Conservation (phyloP, 2,113 vertebrate species). For the Argyrosomus japonicus region DNA sequence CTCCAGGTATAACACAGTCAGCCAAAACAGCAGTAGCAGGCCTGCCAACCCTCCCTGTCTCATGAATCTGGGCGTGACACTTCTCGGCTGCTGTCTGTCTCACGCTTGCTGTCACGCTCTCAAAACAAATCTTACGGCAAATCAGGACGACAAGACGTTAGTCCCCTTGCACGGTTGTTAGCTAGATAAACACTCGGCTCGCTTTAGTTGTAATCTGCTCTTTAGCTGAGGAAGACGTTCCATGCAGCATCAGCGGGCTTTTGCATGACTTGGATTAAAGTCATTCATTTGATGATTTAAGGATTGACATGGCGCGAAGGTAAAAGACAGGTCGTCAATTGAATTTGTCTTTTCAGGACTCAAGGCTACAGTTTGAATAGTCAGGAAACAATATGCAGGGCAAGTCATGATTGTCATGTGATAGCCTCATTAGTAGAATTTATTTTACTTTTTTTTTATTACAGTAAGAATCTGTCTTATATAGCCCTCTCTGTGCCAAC, state of each 20-base stretch:
- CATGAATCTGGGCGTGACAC: constrained; percentile 74
- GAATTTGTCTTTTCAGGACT: constrained; percentile 49
- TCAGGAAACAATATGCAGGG: constrained; percentile 6
- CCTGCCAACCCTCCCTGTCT: constrained; percentile 62
- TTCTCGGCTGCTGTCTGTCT: constrained; percentile 63
- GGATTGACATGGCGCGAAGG: constrained; percentile 24
- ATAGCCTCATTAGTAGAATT: constrained; percentile 32
- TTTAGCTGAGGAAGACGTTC: constrained; percentile 50
- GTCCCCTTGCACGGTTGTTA: constrained; percentile 50
- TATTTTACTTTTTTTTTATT: not conserved
- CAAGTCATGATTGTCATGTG: constrained; percentile 1
- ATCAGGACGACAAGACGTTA: constrained; percentile 67
- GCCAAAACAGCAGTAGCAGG: constrained; percentile 69
- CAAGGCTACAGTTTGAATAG: constrained; percentile 26
- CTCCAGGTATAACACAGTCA: constrained; percentile 73
- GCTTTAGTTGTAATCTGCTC: constrained; percentile 64
- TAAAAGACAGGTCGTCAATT: constrained; percentile 34
- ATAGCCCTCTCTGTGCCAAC: not conserved
- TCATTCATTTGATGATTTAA: constrained; percentile 59
- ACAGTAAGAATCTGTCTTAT: not conserved
- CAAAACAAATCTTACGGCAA: constrained; percentile 65
- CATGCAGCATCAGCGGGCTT: constrained; percentile 22
- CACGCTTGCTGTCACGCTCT: constrained; percentile 67
- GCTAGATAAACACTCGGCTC: constrained; percentile 61
- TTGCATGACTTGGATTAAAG: constrained; percentile 48